These are phyloP conservation scores for Mastomys coucha DNA, from an alignment of 2,113 vertebrate genomes.

Conservation along the genomic window DNA sequence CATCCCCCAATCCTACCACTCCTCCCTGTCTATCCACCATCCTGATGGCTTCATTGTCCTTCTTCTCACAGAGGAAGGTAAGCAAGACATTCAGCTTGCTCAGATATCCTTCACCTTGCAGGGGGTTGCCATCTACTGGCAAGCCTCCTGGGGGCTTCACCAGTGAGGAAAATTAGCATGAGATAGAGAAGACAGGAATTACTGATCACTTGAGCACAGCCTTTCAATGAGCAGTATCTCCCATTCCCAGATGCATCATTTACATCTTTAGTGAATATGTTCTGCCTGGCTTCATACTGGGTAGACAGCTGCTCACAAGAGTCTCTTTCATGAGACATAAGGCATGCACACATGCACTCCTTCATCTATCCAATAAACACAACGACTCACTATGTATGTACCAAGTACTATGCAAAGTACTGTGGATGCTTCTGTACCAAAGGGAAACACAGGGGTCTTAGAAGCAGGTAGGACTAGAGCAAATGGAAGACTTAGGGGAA, in stretches of 20 bases:
- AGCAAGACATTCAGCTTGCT: background rate
- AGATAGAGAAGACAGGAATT: slow-evolving; percentile 21
- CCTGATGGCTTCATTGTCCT: background rate
- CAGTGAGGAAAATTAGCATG: background rate
- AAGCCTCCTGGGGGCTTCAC: slow-evolving; percentile 35
- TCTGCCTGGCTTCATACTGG: background rate
- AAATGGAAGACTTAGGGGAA: background rate
- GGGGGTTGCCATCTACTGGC: slow-evolving; percentile 36
- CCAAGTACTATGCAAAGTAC: background rate
- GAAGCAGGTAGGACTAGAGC: background rate
- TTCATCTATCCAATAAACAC: background rate
- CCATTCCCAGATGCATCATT: slow-evolving; percentile 36
- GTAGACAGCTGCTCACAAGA: background rate
- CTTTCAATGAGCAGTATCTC: slow-evolving; percentile 23
- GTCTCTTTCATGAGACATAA: background rate
- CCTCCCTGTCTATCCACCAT: background rate
- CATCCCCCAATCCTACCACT: background rate
- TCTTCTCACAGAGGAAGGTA: slow-evolving; percentile 39
- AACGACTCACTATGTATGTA: background rate
- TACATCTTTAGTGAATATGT: slow-evolving; percentile 42
- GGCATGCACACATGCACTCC: background rate
- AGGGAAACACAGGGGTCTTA: background rate
- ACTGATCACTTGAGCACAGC: slow-evolving; percentile 25
- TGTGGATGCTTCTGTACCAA: background rate
- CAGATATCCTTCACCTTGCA: background rate